Base-by-base conservation (phyloP, 2,888 invertebrate species). In the Herminia tarsipennalis region DNA sequence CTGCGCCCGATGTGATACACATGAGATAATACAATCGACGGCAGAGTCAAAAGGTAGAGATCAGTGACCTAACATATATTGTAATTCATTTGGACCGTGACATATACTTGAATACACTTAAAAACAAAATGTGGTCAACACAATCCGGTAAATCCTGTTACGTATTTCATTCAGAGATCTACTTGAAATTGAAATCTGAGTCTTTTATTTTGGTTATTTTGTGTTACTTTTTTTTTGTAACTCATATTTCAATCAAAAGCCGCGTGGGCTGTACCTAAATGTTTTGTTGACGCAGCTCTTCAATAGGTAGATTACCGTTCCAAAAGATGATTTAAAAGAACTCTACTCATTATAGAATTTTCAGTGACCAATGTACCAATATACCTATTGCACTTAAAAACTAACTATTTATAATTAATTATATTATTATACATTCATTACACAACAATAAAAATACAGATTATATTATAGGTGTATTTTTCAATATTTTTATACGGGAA, bases 41-140 rank as follows among this genome's bases (percentile, higher is more conserved):
- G 39, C 50, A 64, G 47, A 51, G 55, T 46, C 56, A 44, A 49
- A 59, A 49, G 48, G 22, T 49, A 64, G 61, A 61, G 61, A 59
- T 62, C 64, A 59, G 46, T 55, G 60, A 64, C 64, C 40, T 58
- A 58, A 47, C 63, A 30, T 35, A 40, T 24, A 43, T 52, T 51
- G 45, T 55, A 45, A 51, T 36, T 55, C 34, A 29, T 27, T 45
- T 56, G 41, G 43, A 53, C 39, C 58, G 48, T 33, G 16, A 36
- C 46, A 33, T 44, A 21, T 32, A 42, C 28, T 32, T 49, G 22
- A 5, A 27, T 8, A 33, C 2, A 29, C 25, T 9, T 3, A 12
- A 14, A 10, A 27, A 27, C 6, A 9, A 24, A 22, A 10, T 20
- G 17, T 27, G 16, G 14, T 33, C 2, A 21, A 18, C 14, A 14